A percentile compares a stretch with the other conserved stretches of the same genome.
Evolutionary conservation across 2,113 vertebrate species (phyloP).

Genomic region (Aldabrachelys gigantea): DNA sequence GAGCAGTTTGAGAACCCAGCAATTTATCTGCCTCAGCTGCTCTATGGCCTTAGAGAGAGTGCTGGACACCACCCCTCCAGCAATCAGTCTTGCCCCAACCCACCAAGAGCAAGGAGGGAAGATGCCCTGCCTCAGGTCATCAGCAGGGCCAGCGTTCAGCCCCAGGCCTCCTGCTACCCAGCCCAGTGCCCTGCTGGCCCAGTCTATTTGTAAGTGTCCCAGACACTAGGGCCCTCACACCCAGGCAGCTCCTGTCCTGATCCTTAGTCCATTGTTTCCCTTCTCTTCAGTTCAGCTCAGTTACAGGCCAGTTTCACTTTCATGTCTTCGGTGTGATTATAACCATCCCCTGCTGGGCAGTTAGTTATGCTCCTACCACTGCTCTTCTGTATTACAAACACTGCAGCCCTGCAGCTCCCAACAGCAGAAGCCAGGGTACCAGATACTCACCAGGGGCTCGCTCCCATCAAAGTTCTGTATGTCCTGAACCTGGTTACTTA

Average conservation of each 20-base stretch:
- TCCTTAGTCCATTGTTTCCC: not conserved
- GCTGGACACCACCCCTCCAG: not conserved
- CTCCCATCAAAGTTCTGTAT: too few species aligned
- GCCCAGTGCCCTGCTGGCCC: not conserved
- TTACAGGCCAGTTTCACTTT: not conserved
- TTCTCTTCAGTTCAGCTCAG: not conserved
- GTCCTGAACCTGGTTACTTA: too few species aligned
- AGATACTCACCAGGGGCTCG: too few species aligned
- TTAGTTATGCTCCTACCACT: too few species aligned
- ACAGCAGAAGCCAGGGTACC: too few species aligned
- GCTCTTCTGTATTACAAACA: too few species aligned
- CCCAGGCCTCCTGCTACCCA: not conserved
- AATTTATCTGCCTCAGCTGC: too few species aligned
- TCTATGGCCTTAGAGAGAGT: not conserved
- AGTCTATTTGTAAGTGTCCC: not conserved
- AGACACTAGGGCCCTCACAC: not conserved
- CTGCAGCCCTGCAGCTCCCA: too few species aligned
- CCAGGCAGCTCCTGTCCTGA: not conserved
- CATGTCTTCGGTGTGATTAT: not conserved
- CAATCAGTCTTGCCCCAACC: not conserved
- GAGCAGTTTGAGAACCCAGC: not conserved
- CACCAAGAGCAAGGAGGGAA: not conserved
- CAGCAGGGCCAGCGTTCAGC: not conserved
- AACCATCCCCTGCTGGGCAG: not conserved
- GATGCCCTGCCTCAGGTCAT: not conserved